Percentiles rank a stretch among this genome's conserved stretches.
These are phyloP conservation scores for Heteractis magnifica DNA, from an alignment of 92 coral and sea anemone species.

Conservation along the genomic window DNA sequence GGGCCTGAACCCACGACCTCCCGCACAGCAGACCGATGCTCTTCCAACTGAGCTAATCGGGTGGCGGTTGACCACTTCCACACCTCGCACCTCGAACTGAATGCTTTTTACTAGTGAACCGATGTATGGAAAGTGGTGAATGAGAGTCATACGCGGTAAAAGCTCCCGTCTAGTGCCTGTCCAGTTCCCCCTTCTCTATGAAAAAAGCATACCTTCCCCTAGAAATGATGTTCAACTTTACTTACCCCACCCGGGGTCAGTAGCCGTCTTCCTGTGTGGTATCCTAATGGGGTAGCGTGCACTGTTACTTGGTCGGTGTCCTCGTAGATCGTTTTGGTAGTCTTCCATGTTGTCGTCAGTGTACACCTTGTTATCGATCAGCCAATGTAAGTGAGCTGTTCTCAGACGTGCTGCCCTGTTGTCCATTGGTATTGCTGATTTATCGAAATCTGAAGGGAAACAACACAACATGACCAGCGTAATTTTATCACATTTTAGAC, in stretches of 20 bases:
- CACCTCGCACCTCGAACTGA: too few species aligned
- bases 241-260: slow-evolving; percentile 76
- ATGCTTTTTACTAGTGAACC: too few species aligned
- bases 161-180: too few species aligned
- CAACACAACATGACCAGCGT: not conserved
- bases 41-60: too few species aligned
- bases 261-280: slow-evolving; percentile 31
- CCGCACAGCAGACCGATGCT: too few species aligned
- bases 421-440: slow-evolving; percentile 52
- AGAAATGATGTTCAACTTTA: not conserved
- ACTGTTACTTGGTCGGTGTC: slow-evolving; percentile 69
- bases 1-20: too few species aligned
- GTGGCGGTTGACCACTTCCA: too few species aligned
- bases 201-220: too few species aligned
- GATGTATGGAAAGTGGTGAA: too few species aligned
- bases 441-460: slow-evolving; percentile 49
- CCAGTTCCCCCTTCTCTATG: too few species aligned
- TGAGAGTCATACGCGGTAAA: too few species aligned
- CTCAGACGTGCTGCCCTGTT: slow-evolving; percentile 71
- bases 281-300: slow-evolving; percentile 73
- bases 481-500: not conserved
- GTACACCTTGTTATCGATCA: slow-evolving; percentile 67
- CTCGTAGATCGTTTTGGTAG: slow-evolving; percentile 55
- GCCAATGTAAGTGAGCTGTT: slow-evolving; percentile 81
- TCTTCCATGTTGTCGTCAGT: slow-evolving; percentile 36